Evolutionary conservation across 2,888 invertebrate species (phyloP).

Genomic region (Cheilosia grossa): DNA sequence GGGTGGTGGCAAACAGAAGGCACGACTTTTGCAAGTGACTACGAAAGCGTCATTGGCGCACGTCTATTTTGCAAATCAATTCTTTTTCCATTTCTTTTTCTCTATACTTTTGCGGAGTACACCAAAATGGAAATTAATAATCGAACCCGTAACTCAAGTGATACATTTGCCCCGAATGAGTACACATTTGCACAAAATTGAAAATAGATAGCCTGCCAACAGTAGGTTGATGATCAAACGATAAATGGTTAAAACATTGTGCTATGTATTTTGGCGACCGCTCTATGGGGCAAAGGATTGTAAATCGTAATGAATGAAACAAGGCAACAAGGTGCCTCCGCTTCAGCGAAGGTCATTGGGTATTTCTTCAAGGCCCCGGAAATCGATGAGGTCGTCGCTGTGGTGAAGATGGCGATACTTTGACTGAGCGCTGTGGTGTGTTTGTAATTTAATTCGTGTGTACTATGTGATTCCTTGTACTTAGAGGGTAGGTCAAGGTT

Average conservation of each 20-base stretch:
- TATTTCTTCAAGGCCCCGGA: conserved; percentile 5
- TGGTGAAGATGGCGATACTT: neutral
- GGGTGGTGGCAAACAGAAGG: neutral
- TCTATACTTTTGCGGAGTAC: neutral
- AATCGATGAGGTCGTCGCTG: conserved; percentile 14
- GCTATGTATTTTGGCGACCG: conserved; percentile 6
- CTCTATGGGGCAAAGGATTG: neutral
- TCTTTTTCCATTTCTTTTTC: conserved; percentile 7
- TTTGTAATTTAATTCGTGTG: neutral
- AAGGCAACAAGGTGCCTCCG: conserved; percentile 8
- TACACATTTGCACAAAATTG: too few relatives aligned
- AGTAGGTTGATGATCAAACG: neutral
- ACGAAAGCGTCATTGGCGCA: conserved; percentile 46
- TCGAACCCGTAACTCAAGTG: conserved; percentile 36
- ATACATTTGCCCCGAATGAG: conserved; percentile 10
- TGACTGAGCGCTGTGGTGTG: neutral
- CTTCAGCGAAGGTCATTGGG: conserved; percentile 30
- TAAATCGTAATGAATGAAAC: conserved; percentile 21
- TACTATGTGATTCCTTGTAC: neutral
- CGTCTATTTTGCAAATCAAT: conserved; percentile 56
- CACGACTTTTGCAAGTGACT: conserved; percentile 25
- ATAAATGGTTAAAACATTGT: conserved; percentile 1
- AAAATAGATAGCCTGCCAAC: neutral
- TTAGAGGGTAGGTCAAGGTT: conserved; percentile 16
- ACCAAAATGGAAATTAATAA: conserved; percentile 45